phyloP scores from a whole-genome alignment of 2,113 vertebrate species.

The Rhipidura dahli region DNA sequence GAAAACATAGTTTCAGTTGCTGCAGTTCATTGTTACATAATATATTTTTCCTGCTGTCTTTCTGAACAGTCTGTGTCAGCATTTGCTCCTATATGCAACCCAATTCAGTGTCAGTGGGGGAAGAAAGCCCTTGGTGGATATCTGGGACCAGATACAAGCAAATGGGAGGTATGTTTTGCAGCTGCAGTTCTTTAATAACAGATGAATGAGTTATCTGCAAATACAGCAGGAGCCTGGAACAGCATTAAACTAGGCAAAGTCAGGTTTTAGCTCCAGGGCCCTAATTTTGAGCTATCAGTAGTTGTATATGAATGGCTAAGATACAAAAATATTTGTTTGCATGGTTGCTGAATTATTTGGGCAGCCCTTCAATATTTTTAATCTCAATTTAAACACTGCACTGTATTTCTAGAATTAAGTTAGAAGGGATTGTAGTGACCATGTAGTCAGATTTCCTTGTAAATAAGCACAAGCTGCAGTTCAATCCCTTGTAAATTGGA shows the following conservation, averaged over 20 bases:
- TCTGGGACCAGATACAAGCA: slow-evolving; percentile 83
- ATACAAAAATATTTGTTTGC: background rate
- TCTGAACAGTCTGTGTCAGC: slow-evolving; percentile 86
- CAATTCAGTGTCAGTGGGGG: slow-evolving; percentile 91
- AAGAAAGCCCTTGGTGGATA: slow-evolving; percentile 93
- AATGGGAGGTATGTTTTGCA: slow-evolving; percentile 86
- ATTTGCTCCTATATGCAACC: slow-evolving; percentile 96
- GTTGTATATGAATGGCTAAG: background rate
- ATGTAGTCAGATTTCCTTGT: background rate
- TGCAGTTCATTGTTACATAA: background rate
- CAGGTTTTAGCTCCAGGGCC: background rate
- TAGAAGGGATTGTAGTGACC: background rate
- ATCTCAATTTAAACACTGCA: background rate
- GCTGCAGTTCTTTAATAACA: background rate
- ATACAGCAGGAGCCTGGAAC: background rate
- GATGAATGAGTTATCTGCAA: background rate
- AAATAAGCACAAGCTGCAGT: background rate
- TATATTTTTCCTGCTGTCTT: background rate
- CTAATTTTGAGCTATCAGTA: background rate
- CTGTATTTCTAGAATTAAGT: background rate
- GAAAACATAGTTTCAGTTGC: background rate
- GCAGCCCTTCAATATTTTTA: background rate
- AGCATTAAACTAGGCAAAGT: background rate
- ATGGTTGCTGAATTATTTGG: background rate
- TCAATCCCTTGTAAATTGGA: background rate